phyloP scores from a whole-genome alignment of 35 echinoderm and acorn worm species.

The Apostichopus californicus region DNA sequence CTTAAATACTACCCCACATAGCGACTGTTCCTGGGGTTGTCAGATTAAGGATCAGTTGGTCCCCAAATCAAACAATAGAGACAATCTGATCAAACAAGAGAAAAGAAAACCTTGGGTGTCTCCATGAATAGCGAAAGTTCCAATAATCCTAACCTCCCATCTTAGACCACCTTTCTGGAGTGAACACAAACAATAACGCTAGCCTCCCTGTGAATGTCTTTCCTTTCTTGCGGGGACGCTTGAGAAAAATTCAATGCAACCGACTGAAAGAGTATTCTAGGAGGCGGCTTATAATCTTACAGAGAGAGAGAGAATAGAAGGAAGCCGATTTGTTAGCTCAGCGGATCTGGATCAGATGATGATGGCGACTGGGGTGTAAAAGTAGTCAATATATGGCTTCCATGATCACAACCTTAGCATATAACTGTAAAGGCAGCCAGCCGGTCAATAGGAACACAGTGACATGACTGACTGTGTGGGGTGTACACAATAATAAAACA shows the following conservation, averaged over 20 bases:
- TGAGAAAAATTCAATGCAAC: not conserved
- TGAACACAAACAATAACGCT: constrained; percentile 27
- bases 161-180: not conserved
- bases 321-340: too few species aligned
- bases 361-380: not conserved
- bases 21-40: not conserved
- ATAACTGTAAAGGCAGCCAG: constrained; percentile 1
- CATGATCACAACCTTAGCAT: not conserved
- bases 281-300: not conserved
- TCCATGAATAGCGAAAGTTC: constrained; percentile 32
- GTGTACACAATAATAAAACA: too few species aligned
- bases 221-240: not conserved
- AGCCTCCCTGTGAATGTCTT: not conserved
- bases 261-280: not conserved
- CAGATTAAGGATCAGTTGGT: not conserved
- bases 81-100: constrained; percentile 2
- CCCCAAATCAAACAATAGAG: not conserved
- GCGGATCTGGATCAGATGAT: not conserved
- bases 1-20: not conserved
- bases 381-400: constrained; percentile 1
- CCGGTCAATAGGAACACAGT: too few species aligned
- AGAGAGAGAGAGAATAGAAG: not conserved
- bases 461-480: too few species aligned
- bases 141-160: constrained; percentile 26
- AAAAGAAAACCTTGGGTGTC: constrained; percentile 29